phyloP scores from a whole-genome alignment of 2,888 invertebrate genomes.

The Serripes groenlandicus region DNA sequence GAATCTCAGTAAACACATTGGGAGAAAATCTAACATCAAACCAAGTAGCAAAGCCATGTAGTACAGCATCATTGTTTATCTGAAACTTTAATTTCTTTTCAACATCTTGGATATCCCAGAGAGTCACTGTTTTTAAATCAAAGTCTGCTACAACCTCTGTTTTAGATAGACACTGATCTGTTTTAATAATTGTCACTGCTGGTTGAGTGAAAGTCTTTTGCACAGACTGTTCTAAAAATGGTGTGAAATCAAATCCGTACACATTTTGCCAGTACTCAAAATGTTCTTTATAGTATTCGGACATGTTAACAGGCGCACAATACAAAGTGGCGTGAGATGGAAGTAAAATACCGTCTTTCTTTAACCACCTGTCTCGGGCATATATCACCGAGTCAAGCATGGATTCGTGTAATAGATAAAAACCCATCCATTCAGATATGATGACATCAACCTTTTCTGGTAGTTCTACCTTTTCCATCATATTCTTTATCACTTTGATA shows the following conservation, averaged over 20 bases:
- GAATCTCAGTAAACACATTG: background rate
- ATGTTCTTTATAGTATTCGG: constrained; percentile 76
- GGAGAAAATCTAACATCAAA: constrained; percentile 83
- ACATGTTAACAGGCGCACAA: constrained; percentile 83
- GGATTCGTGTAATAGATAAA: constrained; percentile 86
- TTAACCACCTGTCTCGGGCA: constrained; percentile 84
- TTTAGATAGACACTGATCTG: constrained; percentile 75
- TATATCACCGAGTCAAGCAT: constrained; percentile 85
- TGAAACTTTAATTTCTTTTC: constrained; percentile 75
- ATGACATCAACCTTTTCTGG: constrained; percentile 83
- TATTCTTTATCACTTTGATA: constrained; percentile 80
- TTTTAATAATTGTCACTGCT: constrained; percentile 72
- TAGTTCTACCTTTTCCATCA: constrained; percentile 81
- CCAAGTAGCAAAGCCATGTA: constrained; percentile 85
- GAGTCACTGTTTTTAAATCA: constrained; percentile 79
- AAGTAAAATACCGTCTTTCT: constrained; percentile 80
- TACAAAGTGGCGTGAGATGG: constrained; percentile 82
- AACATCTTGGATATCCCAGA: constrained; percentile 75
- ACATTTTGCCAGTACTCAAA: constrained; percentile 83
- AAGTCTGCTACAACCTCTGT: constrained; percentile 75
- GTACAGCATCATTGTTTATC: constrained; percentile 69
- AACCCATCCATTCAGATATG: constrained; percentile 86
- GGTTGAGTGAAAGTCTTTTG: constrained; percentile 75
- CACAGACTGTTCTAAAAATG: constrained; percentile 73
- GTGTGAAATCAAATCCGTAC: constrained; percentile 84